Base-by-base conservation (phyloP, 2,797 vertebrate genomes). In the Geotrypetes seraphini region DNA sequence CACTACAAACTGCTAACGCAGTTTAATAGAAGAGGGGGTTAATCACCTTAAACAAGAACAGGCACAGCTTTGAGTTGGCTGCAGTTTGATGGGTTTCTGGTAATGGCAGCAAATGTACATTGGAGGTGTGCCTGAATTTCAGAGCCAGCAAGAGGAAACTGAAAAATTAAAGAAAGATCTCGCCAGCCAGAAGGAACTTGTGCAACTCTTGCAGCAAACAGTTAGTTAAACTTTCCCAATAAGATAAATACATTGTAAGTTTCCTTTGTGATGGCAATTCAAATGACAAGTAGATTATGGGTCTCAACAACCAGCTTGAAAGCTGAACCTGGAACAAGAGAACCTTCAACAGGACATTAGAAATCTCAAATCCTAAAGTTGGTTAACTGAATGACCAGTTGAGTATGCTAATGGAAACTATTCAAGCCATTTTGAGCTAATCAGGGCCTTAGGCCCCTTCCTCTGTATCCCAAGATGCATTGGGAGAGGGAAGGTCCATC, bases 351-450 rank as follows among this genome's bases (percentile, higher is more conserved):
- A 83, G 89, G 47, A 91, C 99, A 60, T 69, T 87, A 24, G 84
- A 80, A 52, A 62, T 71, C 3, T 78, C 99, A 46, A 91, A 94
- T 57, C 59, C 78, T 36, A 91, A 88, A 55, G 84, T 93, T 19
- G 88, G 86, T 8, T 91, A 96, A 40, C 88, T 97, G 12, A 89
- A 83, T 1, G 95, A 97, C 32, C 87, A 65, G 59, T 75, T 96
- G 48, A 85, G 79, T 8, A 99, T 97, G 94, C 53, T 97, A 40
- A 89, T 94, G 89, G 96, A 97, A 72, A 97, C 93, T 27, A 96
- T 99, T 56, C 89, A 94, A 51, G 96, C 93, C 47, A 99, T n/a
- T n/a, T n/a, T n/a, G n/a, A n/a, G n/a, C n/a, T n/a, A n/a, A n/a
- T n/a, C n/a, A n/a, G n/a, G n/a, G n/a, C n/a, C n/a, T n/a, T n/a